Base-by-base conservation (phyloP, 2,797 vertebrate genomes). In the Trichosurus vulpecula region DNA sequence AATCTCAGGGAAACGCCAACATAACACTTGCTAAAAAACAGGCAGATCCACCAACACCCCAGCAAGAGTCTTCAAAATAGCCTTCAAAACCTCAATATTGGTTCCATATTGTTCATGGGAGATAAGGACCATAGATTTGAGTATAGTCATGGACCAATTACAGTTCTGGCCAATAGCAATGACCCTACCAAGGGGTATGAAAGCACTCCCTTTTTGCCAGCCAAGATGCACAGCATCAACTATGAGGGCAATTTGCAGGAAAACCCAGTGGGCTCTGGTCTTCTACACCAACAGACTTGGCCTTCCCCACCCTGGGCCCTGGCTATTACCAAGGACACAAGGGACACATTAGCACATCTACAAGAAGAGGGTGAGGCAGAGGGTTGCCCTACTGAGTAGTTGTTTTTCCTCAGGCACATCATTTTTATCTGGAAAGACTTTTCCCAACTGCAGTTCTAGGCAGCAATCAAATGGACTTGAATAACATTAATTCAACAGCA, bases 41-140 rank as follows among this genome's bases (percentile, higher is more conserved):
- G 19, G 55, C 54, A 55, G 4, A 54, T 55, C 19, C 4, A 55
- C 54, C 54, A 55, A 55, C 54, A 55, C 5, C 19, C 16, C 19
- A 55, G 16, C 54, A 55, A 19, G 4, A 22, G 19, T 55, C 54
- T 55, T 55, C 54, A 22, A 14, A 55, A 55, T 16, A 55, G 54
- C 14, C 16, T 55, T 55, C 19, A 55, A 22, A 55, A 99, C 94
- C 99, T 99, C 98, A 99, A 97, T 41, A 2, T 98, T 93, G 98
- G 97, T 97, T 99, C 99, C 95, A 99, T 99, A 99, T 98, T 99
- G 30, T 99, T 99, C 97, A 99, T 99, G 47, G 99, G 99, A 96
- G 99, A 99, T 98, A 99, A 99, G 97, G 99, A 99, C 99, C 99
- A 99, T 98, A 99, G 99, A 95, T 99, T 99, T 95, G 99, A 99